Base-by-base conservation (phyloP, 2,888 invertebrate species). In the Agonum fuliginosum region DNA sequence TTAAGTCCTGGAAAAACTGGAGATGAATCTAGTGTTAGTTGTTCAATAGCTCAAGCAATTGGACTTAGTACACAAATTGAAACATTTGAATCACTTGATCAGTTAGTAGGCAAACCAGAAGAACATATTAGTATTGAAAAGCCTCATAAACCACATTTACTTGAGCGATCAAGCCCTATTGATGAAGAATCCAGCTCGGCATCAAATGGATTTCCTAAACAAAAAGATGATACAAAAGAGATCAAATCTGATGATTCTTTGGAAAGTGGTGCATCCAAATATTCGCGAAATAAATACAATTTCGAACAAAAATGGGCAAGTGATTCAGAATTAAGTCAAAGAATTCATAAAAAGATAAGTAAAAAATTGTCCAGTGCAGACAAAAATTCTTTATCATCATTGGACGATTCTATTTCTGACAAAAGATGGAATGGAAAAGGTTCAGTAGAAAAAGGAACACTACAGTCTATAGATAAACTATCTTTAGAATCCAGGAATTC, bases 1-100 rank as follows among this genome's bases (percentile, higher is more conserved):
- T 87, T 88, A 0, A 93, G 92, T 82, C 92, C 93, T 69, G 79
- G 87, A 82, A 73, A 93, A 85, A 92, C 92, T 17, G 92, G 92
- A 51, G 93, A 93, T 79, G 93, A 93, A 84, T 93, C 93, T 0
- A 93, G 93, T 85, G 90, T 92, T 0, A 93, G 93, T 84, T 94
- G 94, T 84, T 94, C 95, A 0, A 94, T 95, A 81, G 94, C 94
- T 0, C 89, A 93, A 78, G 93, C 94, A 0, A 87, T 95, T 69
- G 95, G 95, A 0, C 92, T 94, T 81, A 94, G 94, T 1, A 94
- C 93, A 85, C 92, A 92, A 82, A 90, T 91, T 30, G 91, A 91
- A 84, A 90, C 89, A 83, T 89, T 92, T 80, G 91, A 92, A 41
- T 91, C 91, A 78, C 89, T 89, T 80, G 93, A 93, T 67, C 88